Base-by-base conservation (phyloP, 2,888 invertebrate species). In the Stenolophus ochropezus region DNA sequence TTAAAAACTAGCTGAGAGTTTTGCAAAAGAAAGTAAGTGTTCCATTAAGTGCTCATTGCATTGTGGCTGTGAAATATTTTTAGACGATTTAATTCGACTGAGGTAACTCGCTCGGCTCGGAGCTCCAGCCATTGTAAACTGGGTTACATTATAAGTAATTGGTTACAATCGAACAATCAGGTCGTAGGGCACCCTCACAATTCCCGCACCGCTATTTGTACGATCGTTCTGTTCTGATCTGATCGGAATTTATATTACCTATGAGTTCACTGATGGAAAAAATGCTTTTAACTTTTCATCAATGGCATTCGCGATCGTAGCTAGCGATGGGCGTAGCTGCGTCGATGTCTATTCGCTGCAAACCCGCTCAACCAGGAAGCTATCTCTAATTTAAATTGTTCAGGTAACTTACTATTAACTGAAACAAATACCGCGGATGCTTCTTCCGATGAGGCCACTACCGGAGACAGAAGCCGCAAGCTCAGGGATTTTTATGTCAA, bases 201-300 rank as follows among this genome's bases (percentile, higher is more conserved):
- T 25, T 73, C 80, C 73, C 53, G 25, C 73, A 25, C 73, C 25
- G 80, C 80, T 80, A 80, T 71, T 80, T 73, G 73, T 80, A 80
- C 80, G 58, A 79, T 18, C 79, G 79, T 79, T 79, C 79, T 79
- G 69, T 79, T 79, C 79, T 79, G 79, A 69, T 80, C 80, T 80
- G 80, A 80, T 71, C 80, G 80, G 80, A 80, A 80, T 80, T 80
- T 80, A 80, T 80, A 80, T 80, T 80, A 80, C 80, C 80, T 80
- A 80, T 80, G 80, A 80, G 73, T 73, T 80, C 80, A 56, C 80
- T 80, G 73, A 80, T 73, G 73, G 73, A 80, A 80, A 73, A 80
- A 80, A 80, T 80, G 80, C 80, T 80, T 80, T 80, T 80, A 80
- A 80, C 80, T 80, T 80, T 80, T 80, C 80, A 80, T 80, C 80